Evolutionary conservation across 2,113 vertebrate species (phyloP).

Genomic region (Paedocypris sp.): DNA sequence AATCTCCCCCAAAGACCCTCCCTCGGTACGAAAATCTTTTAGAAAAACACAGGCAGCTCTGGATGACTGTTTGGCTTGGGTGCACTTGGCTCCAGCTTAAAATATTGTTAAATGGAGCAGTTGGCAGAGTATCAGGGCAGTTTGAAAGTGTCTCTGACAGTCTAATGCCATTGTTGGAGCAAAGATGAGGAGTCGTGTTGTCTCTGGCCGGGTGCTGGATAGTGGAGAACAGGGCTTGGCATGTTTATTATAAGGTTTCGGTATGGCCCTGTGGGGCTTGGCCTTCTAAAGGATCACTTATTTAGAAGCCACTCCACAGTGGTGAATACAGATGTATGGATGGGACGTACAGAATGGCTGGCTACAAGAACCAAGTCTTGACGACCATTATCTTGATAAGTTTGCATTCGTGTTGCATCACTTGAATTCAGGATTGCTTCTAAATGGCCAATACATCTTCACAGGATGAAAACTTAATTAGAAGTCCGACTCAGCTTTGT

Average conservation of each 20-base stretch:
- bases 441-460: constrained; percentile 20
- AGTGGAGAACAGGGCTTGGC: constrained; percentile 21
- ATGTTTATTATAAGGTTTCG: constrained; percentile 23
- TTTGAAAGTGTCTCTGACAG: constrained; percentile 23
- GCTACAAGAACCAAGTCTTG: neutral
- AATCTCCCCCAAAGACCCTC: neutral
- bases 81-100: constrained; percentile 9
- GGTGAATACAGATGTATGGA: constrained; percentile 1
- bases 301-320: neutral
- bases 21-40: neutral
- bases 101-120: constrained; percentile 32
- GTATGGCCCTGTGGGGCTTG: neutral
- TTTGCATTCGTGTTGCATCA: constrained; percentile 21
- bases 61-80: constrained; percentile 15
- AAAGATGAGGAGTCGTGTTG: constrained; percentile 16
- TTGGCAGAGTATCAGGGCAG: constrained; percentile 24
- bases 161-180: constrained; percentile 35
- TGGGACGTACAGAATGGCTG: constrained; percentile 6
- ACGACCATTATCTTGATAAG: constrained; percentile 25
- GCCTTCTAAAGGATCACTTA: neutral
- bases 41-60: constrained; percentile 6
- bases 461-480: constrained; percentile 27
- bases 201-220: constrained; percentile 19
- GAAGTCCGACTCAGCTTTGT: neutral
- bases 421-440: constrained; percentile 18